These are phyloP conservation scores for Sitta europaea DNA, from an alignment of 2,113 vertebrate genomes.

Conservation along the genomic window DNA sequence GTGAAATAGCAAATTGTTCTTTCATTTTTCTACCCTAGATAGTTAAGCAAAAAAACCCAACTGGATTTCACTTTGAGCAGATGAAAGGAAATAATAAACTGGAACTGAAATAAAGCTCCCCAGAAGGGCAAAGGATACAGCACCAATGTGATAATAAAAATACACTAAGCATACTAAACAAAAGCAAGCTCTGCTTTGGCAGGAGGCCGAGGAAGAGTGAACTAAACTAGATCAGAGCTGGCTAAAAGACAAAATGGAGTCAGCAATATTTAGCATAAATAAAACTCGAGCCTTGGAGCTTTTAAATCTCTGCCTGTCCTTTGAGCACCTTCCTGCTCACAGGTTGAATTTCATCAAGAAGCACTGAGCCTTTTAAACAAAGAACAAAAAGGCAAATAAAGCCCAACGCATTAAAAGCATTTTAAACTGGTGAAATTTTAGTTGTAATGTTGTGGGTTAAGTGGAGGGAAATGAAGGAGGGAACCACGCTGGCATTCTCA, in stretches of 20 bases:
- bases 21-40: not conserved
- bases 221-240: not conserved
- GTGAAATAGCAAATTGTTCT: slow-evolving; percentile 2
- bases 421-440: not conserved
- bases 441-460: not conserved
- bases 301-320: not conserved
- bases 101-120: slow-evolving; percentile 44
- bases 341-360: not conserved
- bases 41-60: not conserved
- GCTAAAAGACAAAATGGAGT: slow-evolving; percentile 22
- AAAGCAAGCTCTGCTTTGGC: slow-evolving; percentile 25
- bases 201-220: slow-evolving; percentile 10
- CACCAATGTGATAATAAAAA: slow-evolving; percentile 35
- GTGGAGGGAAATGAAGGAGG: not conserved
- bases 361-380: not conserved
- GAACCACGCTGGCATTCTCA: not conserved
- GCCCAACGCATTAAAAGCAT: not conserved
- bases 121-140: not conserved
- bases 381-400: not conserved
- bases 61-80: slow-evolving; percentile 13
- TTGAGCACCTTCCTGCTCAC: not conserved
- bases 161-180: not conserved
- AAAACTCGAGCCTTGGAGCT: not conserved
- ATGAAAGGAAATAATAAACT: slow-evolving; percentile 39
- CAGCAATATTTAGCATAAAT: slow-evolving; percentile 55